These are phyloP conservation scores for Etheostoma perlongum DNA, from an alignment of 2,797 vertebrate genomes.

Conservation along the genomic window DNA sequence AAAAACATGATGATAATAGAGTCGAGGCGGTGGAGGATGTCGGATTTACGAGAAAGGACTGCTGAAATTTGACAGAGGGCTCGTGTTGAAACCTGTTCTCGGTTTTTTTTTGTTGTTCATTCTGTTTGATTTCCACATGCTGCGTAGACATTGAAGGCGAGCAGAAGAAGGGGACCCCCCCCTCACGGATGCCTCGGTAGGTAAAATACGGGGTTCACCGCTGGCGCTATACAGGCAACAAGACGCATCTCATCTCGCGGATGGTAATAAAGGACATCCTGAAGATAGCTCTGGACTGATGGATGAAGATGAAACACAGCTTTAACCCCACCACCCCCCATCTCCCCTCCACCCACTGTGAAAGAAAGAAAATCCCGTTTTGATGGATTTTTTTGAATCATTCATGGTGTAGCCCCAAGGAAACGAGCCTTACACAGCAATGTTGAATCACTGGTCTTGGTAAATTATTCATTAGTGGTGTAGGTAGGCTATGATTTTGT, in stretches of 20 bases:
- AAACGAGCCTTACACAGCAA: conserved; percentile 73
- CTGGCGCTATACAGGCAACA: conserved; percentile 65
- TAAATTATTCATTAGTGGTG: conserved; percentile 74
- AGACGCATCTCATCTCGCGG: conserved; percentile 49
- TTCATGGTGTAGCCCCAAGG: conserved; percentile 69
- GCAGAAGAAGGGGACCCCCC: conserved; percentile 60
- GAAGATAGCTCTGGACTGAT: conserved; percentile 55
- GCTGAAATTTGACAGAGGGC: conserved; percentile 76
- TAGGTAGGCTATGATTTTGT: conserved; percentile 67
- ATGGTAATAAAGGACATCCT: conserved; percentile 63
- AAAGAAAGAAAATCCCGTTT: conserved; percentile 57
- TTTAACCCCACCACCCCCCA: conserved; percentile 60
- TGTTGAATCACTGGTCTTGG: conserved; percentile 76
- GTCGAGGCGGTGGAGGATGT: conserved; percentile 77
- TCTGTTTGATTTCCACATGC: conserved; percentile 45
- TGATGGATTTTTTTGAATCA: conserved; percentile 64
- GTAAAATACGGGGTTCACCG: conserved; percentile 67
- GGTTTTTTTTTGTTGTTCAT: conserved; percentile 10
- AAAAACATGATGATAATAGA: conserved; percentile 76
- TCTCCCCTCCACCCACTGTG: conserved; percentile 64
- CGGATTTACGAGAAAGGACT: conserved; percentile 75
- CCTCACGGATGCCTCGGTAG: conserved; percentile 73
- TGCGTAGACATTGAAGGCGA: conserved; percentile 60
- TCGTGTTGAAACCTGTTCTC: conserved; percentile 30
- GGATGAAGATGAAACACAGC: conserved; percentile 67